Evolutionary conservation across 2,888 invertebrate genomes (phyloP).

Genomic region (Trichacis sp.): DNA sequence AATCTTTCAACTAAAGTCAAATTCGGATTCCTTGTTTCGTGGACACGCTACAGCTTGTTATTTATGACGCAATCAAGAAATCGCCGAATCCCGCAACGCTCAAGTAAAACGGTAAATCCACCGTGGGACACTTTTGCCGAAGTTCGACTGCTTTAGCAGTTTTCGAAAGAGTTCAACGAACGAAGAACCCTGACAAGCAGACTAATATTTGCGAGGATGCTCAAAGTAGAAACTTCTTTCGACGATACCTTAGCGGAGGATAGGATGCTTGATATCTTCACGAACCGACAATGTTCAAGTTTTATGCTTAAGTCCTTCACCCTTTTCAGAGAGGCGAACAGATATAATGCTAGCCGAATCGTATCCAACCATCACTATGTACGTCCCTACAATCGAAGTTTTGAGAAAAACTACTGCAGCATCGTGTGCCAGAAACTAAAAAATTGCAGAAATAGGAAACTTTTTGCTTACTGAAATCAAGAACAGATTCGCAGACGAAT

Average conservation of each 20-base stretch:
- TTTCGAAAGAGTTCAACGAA: background rate
- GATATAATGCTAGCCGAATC: slow-evolving; percentile 9
- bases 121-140: slow-evolving; percentile 23
- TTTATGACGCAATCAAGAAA: slow-evolving; percentile 29
- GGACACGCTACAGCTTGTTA: slow-evolving; percentile 32
- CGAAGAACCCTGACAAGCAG: slow-evolving; percentile 1
- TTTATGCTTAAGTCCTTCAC: slow-evolving; percentile 29
- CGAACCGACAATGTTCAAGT: slow-evolving; percentile 32
- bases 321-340: slow-evolving; percentile 32
- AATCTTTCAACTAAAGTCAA: slow-evolving; percentile 30
- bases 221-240: slow-evolving; percentile 26
- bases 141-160: slow-evolving; percentile 10
- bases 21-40: slow-evolving; percentile 37
- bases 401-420: slow-evolving; percentile 2
- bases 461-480: background rate
- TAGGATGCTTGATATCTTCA: slow-evolving; percentile 28
- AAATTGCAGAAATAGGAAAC: slow-evolving; percentile 2
- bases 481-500: slow-evolving; percentile 26
- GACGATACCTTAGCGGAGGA: background rate
- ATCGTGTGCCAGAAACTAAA: slow-evolving; percentile 1
- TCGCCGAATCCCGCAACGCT: slow-evolving; percentile 22
- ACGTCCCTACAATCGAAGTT: slow-evolving; percentile 3
- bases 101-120: slow-evolving; percentile 21
- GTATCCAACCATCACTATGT: slow-evolving; percentile 35
- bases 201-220: slow-evolving; percentile 31